Base-by-base conservation (phyloP, 2,113 vertebrate genomes). In the Anguilla rostrata region DNA sequence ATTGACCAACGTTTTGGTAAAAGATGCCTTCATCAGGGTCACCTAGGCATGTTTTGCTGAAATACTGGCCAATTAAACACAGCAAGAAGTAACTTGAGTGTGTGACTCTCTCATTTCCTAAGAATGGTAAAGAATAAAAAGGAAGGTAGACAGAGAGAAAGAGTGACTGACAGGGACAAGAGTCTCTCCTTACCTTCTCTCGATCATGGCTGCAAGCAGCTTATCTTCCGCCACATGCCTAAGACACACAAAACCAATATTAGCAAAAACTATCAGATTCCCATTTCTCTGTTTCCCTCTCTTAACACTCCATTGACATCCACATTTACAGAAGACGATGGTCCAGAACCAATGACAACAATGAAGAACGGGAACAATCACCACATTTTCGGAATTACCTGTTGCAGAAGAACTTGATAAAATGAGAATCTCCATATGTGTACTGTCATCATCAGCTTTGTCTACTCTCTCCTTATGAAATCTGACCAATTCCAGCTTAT, bases 171-270 rank as follows among this genome's bases (percentile, higher is more conserved):
- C 5, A 83, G 9, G 5, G n/a, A 40, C 78, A 39, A 5, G 26
- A 20, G 75, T 6, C 39, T 29, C 3, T 88, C 2, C 87, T 81
- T 91, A 97, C 98, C 98, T 97, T 98, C 94, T 99, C 94, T 95
- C 98, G 90, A 99, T 95, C 97, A 99, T 98, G 88, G 97, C 97
- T 90, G 97, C 98, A 92, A 99, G 91, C 85, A 99, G 95, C 94
- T 98, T 99, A 91, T 99, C 98, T 88, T 99, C 98, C 85, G 99
- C 98, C 92, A 99, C 97, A 83, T 99, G 98, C 95, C 98, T 99
- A 93, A 89, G 89, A 93, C 92, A 86, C 94, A 60, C 86, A 66
- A 0, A 83, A 34, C 6, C 39, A 22, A 12, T 7, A 83, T 53
- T 75, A 78, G 18, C 39, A 22, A 49, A 29, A 86, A 75, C 9